Evolutionary conservation across 2,797 vertebrate genomes (phyloP).

Genomic region (Scyliorhinus canicula): DNA sequence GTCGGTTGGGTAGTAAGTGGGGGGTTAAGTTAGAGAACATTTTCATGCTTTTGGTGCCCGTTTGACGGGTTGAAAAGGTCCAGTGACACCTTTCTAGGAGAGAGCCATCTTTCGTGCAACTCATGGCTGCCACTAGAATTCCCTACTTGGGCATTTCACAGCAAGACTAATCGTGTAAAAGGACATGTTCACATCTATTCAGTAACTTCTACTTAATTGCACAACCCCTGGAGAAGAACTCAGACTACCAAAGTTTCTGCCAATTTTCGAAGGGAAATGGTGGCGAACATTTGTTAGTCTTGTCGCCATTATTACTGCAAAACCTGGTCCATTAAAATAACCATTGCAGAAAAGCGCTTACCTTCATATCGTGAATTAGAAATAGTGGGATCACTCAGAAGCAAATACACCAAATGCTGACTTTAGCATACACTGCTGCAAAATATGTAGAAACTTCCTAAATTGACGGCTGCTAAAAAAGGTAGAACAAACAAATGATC

Average conservation of each 20-base stretch:
- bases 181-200: background rate
- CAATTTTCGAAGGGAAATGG: background rate
- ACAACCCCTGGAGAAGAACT: background rate
- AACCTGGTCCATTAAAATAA: background rate
- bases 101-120: too few relatives aligned
- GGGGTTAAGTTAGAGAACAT: too few relatives aligned
- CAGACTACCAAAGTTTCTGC: background rate
- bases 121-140: too few relatives aligned
- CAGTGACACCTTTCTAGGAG: too few relatives aligned
- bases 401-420: background rate
- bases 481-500: background rate
- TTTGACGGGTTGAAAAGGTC: too few relatives aligned
- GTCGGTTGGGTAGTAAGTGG: too few relatives aligned
- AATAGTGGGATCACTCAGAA: background rate
- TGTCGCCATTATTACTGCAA: background rate
- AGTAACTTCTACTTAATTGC: background rate
- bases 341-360: background rate
- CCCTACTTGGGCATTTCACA: too few relatives aligned
- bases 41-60: too few relatives aligned
- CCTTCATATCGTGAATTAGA: background rate
- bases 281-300: background rate
- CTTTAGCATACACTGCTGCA: background rate
- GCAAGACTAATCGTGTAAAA: background rate
- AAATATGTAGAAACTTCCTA: background rate
- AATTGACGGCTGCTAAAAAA: background rate